phyloP scores from a whole-genome alignment of 1,140 invertebrate genomes.

The Stegodyphus mimosarum region DNA sequence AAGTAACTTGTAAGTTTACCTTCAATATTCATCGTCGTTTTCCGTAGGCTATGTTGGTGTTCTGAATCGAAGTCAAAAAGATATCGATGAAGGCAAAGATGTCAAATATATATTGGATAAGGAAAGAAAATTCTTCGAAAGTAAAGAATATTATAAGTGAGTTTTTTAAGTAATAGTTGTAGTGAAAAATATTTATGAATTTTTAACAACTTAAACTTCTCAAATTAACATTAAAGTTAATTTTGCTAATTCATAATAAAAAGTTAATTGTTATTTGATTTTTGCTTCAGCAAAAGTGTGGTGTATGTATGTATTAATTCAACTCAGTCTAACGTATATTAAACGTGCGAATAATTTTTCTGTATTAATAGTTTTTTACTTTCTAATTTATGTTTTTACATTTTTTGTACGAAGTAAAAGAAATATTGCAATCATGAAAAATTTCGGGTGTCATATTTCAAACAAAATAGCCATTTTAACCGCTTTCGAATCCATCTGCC shows the following conservation, averaged over 20 bases:
- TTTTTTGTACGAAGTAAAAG: too few species aligned
- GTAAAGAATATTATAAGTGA: conserved; percentile 4
- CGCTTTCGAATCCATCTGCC: too few species aligned
- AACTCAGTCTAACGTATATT: too few species aligned
- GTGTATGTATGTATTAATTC: too few species aligned
- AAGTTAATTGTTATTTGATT: neutral
- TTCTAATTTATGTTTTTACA: too few species aligned
- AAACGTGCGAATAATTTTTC: too few species aligned
- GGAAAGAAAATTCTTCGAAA: conserved; percentile 15
- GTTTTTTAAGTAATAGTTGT: neutral
- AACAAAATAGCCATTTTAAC: too few species aligned
- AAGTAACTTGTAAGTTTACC: too few species aligned
- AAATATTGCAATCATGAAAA: too few species aligned
- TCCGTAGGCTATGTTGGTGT: conserved; percentile 22
- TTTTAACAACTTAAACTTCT: neutral
- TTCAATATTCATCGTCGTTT: too few species aligned
- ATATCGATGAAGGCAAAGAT: conserved; percentile 18
- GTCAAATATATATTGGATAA: neutral
- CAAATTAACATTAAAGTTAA: neutral
- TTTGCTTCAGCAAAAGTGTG: neutral
- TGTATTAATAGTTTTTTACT: too few species aligned
- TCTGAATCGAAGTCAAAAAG: conserved; percentile 24
- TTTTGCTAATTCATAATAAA: neutral
- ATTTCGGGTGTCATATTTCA: too few species aligned
- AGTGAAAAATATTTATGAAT: neutral